Percentiles rank a stretch among this genome's conserved stretches.
Conservation (phyloP, 1,140 invertebrate genomes). For the Bombus impatiens region DNA sequence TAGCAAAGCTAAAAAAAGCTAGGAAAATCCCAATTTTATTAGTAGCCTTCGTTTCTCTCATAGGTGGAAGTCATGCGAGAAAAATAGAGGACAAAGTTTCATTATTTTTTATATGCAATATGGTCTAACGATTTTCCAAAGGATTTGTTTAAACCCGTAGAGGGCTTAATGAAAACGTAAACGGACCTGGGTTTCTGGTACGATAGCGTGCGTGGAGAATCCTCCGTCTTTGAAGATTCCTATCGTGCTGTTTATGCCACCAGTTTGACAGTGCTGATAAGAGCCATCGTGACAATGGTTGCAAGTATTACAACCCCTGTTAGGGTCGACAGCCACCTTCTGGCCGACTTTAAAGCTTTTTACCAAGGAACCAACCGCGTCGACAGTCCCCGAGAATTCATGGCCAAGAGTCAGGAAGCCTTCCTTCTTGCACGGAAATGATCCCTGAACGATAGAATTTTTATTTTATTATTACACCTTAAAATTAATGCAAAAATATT, state of each 20-base stretch:
- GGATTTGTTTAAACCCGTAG: background rate
- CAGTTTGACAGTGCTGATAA: constrained; percentile 85
- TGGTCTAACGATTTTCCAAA: background rate
- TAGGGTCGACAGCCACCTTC: constrained; percentile 87
- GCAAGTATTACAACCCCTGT: constrained; percentile 85
- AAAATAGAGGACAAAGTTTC: no score
- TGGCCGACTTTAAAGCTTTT: constrained; percentile 85
- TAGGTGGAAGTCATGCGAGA: no score
- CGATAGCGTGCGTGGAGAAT: constrained; percentile 85
- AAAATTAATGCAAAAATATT: background rate
- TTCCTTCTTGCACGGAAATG: constrained; percentile 85
- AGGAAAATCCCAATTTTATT: no score
- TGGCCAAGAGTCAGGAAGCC: constrained; percentile 85
- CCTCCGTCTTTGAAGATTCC: constrained; percentile 87
- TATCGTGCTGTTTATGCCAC: constrained; percentile 85
- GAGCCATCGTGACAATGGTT: constrained; percentile 84
- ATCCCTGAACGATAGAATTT: constrained; percentile 80
- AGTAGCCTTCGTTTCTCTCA: no score
- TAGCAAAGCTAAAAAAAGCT: no score
- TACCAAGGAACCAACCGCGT: constrained; percentile 83
- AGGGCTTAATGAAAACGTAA: background rate
- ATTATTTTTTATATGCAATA: background rate
- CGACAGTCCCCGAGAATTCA: constrained; percentile 87
- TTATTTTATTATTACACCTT: background rate
- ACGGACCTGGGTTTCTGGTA: constrained; percentile 84